These are phyloP conservation scores for Hartigia nigra DNA, from an alignment of 2,888 invertebrate genomes.

Conservation along the genomic window DNA sequence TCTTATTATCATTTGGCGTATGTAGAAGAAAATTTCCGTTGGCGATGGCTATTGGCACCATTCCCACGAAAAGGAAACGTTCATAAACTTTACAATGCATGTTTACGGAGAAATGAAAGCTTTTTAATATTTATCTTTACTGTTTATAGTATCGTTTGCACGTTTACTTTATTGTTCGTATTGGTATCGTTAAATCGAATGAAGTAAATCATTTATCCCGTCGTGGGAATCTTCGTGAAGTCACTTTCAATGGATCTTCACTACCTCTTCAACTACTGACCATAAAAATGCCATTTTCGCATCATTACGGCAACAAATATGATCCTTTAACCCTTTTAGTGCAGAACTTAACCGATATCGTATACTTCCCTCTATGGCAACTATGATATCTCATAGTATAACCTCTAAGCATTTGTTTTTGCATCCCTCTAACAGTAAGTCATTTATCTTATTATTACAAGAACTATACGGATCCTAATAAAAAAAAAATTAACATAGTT, in stretches of 20 bases:
- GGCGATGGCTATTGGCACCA: background rate
- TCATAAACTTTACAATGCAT: background rate
- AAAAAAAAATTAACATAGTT: background rate
- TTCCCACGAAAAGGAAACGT: background rate
- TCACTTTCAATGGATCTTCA: background rate
- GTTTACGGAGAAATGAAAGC: background rate
- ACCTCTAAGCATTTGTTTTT: background rate
- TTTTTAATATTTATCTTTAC: background rate
- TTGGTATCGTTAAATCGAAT: background rate
- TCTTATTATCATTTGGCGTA: background rate
- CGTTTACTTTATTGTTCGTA: background rate
- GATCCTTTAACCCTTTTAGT: conserved; percentile 10
- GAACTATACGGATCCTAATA: background rate
- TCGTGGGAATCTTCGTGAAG: background rate
- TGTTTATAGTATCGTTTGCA: background rate
- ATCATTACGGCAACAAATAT: conserved; percentile 7
- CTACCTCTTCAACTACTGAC: background rate
- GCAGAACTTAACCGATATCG: conserved; percentile 1
- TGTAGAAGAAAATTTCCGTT: background rate
- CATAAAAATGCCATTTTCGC: conserved; percentile 7
- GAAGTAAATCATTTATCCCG: background rate
- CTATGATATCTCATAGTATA: background rate
- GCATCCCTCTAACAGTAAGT: background rate
- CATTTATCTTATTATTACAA: background rate
- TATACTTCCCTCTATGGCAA: background rate